phyloP scores from a whole-genome alignment of 2,113 vertebrate species.

The Mellivora capensis region DNA sequence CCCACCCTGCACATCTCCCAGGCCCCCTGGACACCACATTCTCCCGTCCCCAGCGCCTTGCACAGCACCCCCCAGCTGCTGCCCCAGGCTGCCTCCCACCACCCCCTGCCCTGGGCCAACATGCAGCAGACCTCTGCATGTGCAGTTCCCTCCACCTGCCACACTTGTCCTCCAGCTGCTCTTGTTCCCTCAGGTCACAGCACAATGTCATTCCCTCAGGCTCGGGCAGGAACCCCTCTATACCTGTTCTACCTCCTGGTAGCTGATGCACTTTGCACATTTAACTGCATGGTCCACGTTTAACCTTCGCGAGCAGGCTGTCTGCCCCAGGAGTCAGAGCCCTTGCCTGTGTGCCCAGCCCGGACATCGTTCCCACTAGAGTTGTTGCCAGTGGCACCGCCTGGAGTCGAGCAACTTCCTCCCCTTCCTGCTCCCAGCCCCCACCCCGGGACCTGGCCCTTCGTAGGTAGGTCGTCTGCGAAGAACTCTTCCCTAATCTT shows the following conservation, averaged over 20 bases:
- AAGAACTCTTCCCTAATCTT: fast-evolving
- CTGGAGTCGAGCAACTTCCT: not conserved
- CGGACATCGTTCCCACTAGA: fast-evolving
- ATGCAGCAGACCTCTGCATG: not conserved
- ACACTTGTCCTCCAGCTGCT: fast-evolving
- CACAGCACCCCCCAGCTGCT: no score
- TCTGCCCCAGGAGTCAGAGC: not conserved
- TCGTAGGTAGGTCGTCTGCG: fast-evolving
- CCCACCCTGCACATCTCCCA: not conserved
- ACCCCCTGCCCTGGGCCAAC: fast-evolving
- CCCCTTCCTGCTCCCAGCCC: not conserved
- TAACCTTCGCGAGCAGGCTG: not conserved
- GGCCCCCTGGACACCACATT: not conserved
- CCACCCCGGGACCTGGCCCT: not conserved
- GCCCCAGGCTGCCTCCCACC: fast-evolving
- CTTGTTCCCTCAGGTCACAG: not conserved
- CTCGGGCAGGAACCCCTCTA: not conserved
- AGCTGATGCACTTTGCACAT: not conserved
- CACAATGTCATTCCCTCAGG: not conserved
- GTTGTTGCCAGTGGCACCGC: fast-evolving
- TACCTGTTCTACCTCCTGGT: fast-evolving
- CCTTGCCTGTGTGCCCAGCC: not conserved
- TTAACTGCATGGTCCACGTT: fast-evolving
- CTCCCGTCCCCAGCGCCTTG: not conserved
- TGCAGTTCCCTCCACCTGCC: not conserved